Evolutionary conservation across 2,113 vertebrate genomes (phyloP).

Genomic region (Pholis gunnellus): DNA sequence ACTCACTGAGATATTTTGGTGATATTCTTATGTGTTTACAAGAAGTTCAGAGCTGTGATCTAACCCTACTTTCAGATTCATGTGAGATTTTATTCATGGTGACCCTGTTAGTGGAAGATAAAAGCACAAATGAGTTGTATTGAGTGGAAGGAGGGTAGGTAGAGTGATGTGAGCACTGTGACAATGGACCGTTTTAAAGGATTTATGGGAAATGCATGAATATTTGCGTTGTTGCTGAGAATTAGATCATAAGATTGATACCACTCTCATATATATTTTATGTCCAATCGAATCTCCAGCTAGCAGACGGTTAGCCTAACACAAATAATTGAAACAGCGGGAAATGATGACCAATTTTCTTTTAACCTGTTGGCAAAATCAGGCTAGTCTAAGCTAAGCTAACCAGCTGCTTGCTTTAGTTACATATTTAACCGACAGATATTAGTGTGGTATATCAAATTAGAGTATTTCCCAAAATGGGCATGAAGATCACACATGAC

Average conservation of each 20-base stretch:
- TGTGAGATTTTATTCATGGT: constrained; percentile 63
- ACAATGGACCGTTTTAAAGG: neutral
- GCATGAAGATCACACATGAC: neutral
- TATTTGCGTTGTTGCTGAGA: neutral
- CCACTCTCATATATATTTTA: neutral
- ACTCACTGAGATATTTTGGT: constrained; percentile 17
- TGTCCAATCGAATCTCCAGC: neutral
- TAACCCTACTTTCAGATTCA: constrained; percentile 50
- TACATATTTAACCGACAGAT: neutral
- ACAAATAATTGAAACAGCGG: neutral
- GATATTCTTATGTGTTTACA: constrained; percentile 30
- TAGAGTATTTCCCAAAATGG: neutral
- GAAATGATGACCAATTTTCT: neutral
- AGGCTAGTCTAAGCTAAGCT: neutral
- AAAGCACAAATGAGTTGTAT: constrained; percentile 23
- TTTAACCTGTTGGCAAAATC: neutral
- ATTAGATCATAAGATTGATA: neutral
- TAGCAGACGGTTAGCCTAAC: neutral
- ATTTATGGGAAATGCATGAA: neutral
- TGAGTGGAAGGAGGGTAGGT: neutral
- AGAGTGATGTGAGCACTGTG: constrained; percentile 2
- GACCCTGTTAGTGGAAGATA: constrained; percentile 48
- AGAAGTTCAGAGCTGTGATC: constrained; percentile 28
- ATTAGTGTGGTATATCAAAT: neutral
- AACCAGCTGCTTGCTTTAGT: neutral